Base-by-base conservation (phyloP, 2,797 vertebrate genomes). In the Pangasius mekongensis region DNA sequence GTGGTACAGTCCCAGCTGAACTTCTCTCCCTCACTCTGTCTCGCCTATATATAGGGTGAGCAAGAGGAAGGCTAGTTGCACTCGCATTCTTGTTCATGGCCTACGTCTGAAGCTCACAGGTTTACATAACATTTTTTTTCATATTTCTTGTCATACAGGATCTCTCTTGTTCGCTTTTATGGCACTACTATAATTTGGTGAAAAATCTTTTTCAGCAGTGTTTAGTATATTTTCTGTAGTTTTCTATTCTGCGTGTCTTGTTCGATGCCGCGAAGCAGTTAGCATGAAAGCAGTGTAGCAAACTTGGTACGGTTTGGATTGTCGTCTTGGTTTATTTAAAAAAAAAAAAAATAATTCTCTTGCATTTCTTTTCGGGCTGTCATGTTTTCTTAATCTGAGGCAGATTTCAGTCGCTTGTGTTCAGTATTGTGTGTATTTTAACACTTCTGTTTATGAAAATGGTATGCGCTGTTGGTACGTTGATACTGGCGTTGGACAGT, bases 1-100 rank as follows among this genome's bases (percentile, higher is more conserved):
- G 60, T 89, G 89, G 89, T 89, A 89, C 86, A 87, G 86, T 87
- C 76, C 66, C 78, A 81, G 64, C 64, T 81, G 49, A 85, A 71
- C 58, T 60, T 83, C 86, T 87, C 85, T 90, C 86, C 74, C 86
- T 64, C 82, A 27, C 82, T 83, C 87, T 88, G 39, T 89, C 82
- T 85, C 89, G 86, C 86, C 86, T 89, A 89, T 89, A 88, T 86
- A 89, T 89, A 87, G 76, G 62, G 85, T 60, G 87, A 91, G 90
- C 85, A 39, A 85, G 67, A 86, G 74, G 60, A 69, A 76, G 60
- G 82, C 77, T 74, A 88, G 89, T 47, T 83, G 85, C 33, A 86
- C 86, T 91, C 73, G 24, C 36, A 49, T 87, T 85, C 83, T 87
- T 87, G 78, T 85, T 85, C 86, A 87, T 85, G 89, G 89, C 89